phyloP scores from a whole-genome alignment of 2,888 invertebrate species.

The Entomobrya multifasciata region DNA sequence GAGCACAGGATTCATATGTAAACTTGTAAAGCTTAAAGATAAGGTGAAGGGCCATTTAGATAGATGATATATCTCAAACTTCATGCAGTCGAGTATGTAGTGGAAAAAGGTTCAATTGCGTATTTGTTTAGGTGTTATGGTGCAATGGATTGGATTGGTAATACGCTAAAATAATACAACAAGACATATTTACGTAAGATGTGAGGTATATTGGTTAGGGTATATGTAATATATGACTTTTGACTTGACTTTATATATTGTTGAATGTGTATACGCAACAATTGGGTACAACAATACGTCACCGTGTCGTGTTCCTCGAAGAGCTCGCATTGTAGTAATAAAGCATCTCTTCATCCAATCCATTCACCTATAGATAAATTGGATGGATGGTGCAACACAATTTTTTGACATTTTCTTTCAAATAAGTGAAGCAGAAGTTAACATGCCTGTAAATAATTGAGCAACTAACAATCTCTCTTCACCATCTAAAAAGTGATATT shows the following conservation, averaged over 20 bases:
- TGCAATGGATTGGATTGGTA: conserved; percentile 15
- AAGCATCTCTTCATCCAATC: too few species aligned
- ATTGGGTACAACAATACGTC: conserved; percentile 28
- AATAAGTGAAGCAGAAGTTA: conserved; percentile 72
- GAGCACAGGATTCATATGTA: conserved; percentile 26
- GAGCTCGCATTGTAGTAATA: neutral
- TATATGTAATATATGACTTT: neutral
- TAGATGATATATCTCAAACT: conserved; percentile 25
- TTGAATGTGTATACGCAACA: conserved; percentile 10
- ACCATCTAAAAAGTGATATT: conserved; percentile 12
- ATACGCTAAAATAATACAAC: conserved; percentile 21
- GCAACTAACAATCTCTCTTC: conserved; percentile 43
- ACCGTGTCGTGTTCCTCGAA: conserved; percentile 34
- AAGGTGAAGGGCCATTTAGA: conserved; percentile 1
- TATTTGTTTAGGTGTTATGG: conserved; percentile 35
- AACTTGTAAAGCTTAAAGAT: neutral
- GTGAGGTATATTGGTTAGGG: neutral
- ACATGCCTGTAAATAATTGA: conserved; percentile 43
- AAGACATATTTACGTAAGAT: conserved; percentile 18
- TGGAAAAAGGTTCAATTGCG: conserved; percentile 32
- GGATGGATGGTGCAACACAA: conserved; percentile 63
- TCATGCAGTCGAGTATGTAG: too few species aligned
- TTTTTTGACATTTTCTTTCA: conserved; percentile 76
- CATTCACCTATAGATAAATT: conserved; percentile 57
- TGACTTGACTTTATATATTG: conserved; percentile 1